phyloP scores from a whole-genome alignment of 2,888 invertebrate species.

The Tetanocera ferruginea region DNA sequence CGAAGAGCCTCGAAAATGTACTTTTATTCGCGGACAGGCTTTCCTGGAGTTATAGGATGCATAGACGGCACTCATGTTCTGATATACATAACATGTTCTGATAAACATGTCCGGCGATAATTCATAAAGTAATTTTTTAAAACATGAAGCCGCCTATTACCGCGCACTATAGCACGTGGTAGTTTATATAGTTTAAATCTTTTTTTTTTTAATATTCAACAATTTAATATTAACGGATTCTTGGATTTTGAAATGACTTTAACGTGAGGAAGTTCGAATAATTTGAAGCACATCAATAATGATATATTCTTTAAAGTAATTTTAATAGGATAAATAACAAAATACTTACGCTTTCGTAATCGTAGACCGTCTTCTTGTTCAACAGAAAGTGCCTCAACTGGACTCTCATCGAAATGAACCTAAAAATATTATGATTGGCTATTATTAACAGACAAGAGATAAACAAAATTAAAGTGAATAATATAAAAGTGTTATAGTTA shows the following conservation, averaged over 20 bases:
- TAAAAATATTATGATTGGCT: constrained; percentile 2
- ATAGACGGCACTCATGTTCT: no score
- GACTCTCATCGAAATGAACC: constrained; percentile 36
- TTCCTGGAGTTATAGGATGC: no score
- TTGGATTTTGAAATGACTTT: not conserved
- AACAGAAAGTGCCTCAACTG: constrained; percentile 5
- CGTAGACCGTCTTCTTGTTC: constrained; percentile 8
- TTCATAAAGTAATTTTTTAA: no score
- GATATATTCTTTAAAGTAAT: not conserved
- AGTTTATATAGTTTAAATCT: no score
- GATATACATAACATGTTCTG: no score
- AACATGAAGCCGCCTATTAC: no score
- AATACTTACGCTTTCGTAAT: constrained; percentile 6
- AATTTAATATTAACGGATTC: not conserved
- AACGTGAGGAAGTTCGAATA: not conserved
- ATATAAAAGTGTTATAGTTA: not conserved
- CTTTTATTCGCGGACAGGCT: no score
- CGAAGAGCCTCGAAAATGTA: no score
- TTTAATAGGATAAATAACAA: not conserved
- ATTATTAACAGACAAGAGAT: not conserved
- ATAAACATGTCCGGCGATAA: no score
- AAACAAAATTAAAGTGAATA: not conserved
- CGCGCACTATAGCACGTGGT: no score
- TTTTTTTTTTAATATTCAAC: no score
- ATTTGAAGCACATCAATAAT: not conserved